Base-by-base conservation (phyloP, 2,113 vertebrate species). In the zebrafish (Danio rerio) region DNA sequence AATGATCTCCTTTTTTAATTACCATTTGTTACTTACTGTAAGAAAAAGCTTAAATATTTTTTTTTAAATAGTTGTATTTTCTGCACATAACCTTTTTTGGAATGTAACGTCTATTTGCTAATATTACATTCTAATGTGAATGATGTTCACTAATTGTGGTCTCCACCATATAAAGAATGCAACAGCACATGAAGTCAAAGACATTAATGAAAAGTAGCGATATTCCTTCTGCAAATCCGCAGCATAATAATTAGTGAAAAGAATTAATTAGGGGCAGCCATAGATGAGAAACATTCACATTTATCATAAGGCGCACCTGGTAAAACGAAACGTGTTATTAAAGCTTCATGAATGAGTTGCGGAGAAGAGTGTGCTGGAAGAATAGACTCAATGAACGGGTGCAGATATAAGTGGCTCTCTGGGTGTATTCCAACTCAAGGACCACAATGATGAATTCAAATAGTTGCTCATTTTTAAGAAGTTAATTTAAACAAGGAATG, bases 261-360 rank as follows among this genome's bases (percentile, higher is more conserved):
- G 7, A 49, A 77, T 77, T 62, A 77, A 49, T 43, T 43, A 7
- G 43, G 42, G 11, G n/a, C 53, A 72, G 59, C 77, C 58, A 82
- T 13, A 53, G 55, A 76, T 16, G 18, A 50, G 10, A 61, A 83
- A 72, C n/a, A 62, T 77, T 71, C n/a, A 7, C 8, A 52, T 61
- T 85, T 65, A 81, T 83, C 78, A 66, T 50, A 66, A 21, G 5
- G 47, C 70, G 81, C 77, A 86, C 81, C 76, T 86, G 81, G 11
- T 70, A 70, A 75, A 83, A 71, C 56, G 58, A 55, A 80, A 80
- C 63, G 40, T 65, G 52, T 86, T 69, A 83, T 83, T 83, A 80
- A 76, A 71, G 49, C 81, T 83, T 83, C 55, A 76, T 53, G 70
- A 86, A 83, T 75, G 56, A 79, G 42, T 47, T 63, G 59, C 31